phyloP scores from a whole-genome alignment of 2,113 vertebrate genomes.

The Gymnocephalus cernua region DNA sequence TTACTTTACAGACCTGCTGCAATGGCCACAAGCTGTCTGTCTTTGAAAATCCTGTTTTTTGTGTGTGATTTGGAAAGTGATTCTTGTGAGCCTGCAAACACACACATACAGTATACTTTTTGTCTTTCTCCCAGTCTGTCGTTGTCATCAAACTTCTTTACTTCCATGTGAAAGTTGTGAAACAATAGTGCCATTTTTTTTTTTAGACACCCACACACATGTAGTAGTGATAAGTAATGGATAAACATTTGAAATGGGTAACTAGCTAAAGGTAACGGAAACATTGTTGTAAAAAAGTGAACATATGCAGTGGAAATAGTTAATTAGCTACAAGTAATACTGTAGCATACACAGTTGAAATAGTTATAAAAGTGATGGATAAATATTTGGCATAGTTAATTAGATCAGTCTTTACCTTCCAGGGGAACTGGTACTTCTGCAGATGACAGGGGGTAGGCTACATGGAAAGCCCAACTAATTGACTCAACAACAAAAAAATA shows the following conservation, averaged over 20 bases:
- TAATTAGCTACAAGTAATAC: no score
- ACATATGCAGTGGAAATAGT: no score
- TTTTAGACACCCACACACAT: background rate
- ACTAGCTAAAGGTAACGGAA: no score
- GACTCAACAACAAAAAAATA: no score
- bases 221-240: no score
- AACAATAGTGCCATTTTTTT: background rate
- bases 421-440: background rate
- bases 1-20: slow-evolving; percentile 43
- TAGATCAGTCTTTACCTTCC: background rate
- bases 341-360: no score
- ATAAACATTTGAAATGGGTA: no score
- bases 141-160: background rate
- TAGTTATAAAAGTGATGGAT: no score
- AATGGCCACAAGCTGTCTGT: slow-evolving; percentile 46
- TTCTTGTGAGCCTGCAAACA: background rate
- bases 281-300: no score
- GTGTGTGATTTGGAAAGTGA: background rate
- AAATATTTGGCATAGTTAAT: background rate
- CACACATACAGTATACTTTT: background rate
- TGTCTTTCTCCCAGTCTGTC: background rate
- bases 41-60: slow-evolving; percentile 33
- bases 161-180: background rate
- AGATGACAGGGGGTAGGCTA: background rate
- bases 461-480: background rate